Base-by-base conservation (phyloP, 2,797 vertebrate genomes). In the Poeciliopsis presidionis region DNA sequence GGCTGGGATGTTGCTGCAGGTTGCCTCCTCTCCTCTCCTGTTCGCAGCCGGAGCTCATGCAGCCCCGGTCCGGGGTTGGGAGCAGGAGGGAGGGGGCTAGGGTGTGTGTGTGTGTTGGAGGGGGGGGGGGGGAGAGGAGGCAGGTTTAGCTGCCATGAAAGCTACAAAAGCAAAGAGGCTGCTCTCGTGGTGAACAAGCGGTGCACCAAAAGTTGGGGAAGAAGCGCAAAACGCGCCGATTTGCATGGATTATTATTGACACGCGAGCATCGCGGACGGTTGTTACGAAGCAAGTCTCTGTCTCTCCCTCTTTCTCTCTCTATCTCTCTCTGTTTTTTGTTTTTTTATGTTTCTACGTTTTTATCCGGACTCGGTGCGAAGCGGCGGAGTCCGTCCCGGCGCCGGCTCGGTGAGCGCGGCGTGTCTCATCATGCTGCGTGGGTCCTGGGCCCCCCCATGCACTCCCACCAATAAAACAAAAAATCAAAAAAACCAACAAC, bases 1-100 rank as follows among this genome's bases (percentile, higher is more conserved):
- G 11, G 43, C 2, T 73, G 79, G 83, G 89, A 78, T 90, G 92
- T 90, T 83, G 84, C 83, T 86, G 83, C 90, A 92, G 87, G 92
- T 88, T 45, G 46, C 22, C 53, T 70, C 25, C 65, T 49, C 67
- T 49, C 47, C 14, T 25, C 63, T 67, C 39, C 41, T 45, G 25
- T 16, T 16, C 41, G 67, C 67, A 70, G 49, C 7, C 49, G 22
- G 41, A 70, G 67, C 25, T 25, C 67, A 70, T 70, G 67, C 41
- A 70, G 41, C 67, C 28, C 67, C 7, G 13, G 63, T 75, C 77
- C 80, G 80, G 69, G 7, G 30, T 67, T 51, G 18, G 2, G 18
- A 22, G 49, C 18, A 7, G 47, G 47, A 20, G 47, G 16, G 39
- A 7, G 18, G 39, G 6, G 39, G 39, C 0, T 36, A 41, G 39